Conservation (phyloP, 2,888 invertebrate species). For the Entomobrya multifasciata region DNA sequence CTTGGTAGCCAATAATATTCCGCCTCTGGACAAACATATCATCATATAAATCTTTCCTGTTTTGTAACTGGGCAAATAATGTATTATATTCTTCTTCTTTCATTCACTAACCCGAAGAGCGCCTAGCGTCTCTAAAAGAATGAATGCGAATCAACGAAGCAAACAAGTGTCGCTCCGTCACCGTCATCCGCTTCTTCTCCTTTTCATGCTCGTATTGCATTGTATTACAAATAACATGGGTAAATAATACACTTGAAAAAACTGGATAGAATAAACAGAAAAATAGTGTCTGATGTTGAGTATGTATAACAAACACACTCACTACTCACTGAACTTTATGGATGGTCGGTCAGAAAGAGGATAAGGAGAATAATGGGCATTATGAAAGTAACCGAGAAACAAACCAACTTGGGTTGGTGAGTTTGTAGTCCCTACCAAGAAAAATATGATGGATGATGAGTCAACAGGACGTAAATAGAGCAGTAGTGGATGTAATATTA, state of each 20-base stretch:
- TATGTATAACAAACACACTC: too few relatives aligned
- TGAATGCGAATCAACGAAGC: conserved; percentile 56
- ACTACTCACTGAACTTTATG: conserved; percentile 54
- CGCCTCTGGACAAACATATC: conserved; percentile 9
- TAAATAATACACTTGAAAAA: too few relatives aligned
- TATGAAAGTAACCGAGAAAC: neutral
- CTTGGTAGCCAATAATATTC: too few relatives aligned
- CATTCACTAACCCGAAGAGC: neutral
- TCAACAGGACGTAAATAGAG: conserved; percentile 20
- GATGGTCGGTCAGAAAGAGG: conserved; percentile 47
- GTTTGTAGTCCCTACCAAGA: neutral
- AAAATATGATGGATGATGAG: conserved; percentile 3
- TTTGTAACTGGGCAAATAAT: neutral
- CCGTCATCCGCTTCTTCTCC: conserved; percentile 53
- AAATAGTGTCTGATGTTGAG: too few relatives aligned
- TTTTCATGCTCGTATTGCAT: neutral
- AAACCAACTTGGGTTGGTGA: too few relatives aligned
- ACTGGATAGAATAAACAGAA: too few relatives aligned
- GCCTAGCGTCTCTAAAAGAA: neutral
- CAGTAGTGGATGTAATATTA: too few relatives aligned
- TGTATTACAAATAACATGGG: neutral
- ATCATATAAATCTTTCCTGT: neutral
- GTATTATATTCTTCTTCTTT: neutral
- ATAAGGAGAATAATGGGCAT: neutral
- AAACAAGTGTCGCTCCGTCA: conserved; percentile 69